Evolutionary conservation across 1,140 invertebrate species (phyloP).

Genomic region (Zaprionus inermis): DNA sequence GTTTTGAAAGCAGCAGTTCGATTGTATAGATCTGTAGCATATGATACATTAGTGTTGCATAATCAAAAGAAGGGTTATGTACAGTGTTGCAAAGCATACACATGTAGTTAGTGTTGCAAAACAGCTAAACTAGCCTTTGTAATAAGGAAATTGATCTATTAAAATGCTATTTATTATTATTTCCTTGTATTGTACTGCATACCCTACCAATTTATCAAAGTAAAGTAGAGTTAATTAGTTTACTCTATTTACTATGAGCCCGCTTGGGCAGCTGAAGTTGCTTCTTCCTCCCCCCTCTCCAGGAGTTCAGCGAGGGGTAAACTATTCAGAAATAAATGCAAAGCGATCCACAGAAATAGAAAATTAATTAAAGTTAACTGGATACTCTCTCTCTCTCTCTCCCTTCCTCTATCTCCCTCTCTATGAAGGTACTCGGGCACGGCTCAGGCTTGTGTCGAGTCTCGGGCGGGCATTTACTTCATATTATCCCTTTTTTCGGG

Average conservation of each 20-base stretch:
- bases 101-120: not conserved
- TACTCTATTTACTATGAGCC: not conserved
- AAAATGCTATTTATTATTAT: not conserved
- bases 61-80: not conserved
- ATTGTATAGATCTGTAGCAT: not conserved
- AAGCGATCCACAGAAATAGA: slow-evolving; percentile 41
- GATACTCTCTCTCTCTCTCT: slow-evolving; percentile 17
- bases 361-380: slow-evolving; percentile 64
- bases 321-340: slow-evolving; percentile 10
- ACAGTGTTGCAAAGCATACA: not conserved
- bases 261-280: slow-evolving; percentile 8
- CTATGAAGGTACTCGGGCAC: not conserved
- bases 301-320: not conserved
- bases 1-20: not conserved
- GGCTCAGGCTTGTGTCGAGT: slow-evolving; percentile 9
- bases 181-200: no score
- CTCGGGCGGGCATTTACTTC: slow-evolving; percentile 39
- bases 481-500: slow-evolving; percentile 54
- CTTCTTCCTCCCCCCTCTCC: not conserved
- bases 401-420: no score
- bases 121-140: not conserved
- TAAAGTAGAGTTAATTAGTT: no score
- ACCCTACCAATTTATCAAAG: no score
- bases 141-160: not conserved
- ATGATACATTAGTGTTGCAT: not conserved